These are phyloP conservation scores for Clarias fuscus DNA, from an alignment of 2,797 vertebrate genomes.

Conservation along the genomic window DNA sequence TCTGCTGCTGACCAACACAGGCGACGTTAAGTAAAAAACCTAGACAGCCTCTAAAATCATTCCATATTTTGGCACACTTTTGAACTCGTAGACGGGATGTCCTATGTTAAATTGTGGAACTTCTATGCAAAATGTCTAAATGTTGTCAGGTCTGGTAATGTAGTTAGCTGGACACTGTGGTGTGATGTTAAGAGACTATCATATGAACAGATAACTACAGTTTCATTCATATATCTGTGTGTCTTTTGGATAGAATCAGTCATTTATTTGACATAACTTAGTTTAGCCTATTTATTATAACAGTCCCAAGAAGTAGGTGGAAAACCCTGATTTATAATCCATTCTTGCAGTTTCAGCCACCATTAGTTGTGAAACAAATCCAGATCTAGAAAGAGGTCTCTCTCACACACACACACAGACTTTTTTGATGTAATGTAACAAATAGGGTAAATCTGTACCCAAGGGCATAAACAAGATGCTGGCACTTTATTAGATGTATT, in stretches of 20 bases:
- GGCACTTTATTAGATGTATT: conserved; percentile 20
- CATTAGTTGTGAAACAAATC: neutral
- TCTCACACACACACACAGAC: neutral
- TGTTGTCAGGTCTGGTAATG: neutral
- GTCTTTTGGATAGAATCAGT: neutral
- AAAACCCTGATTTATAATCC: neutral
- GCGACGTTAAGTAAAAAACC: neutral
- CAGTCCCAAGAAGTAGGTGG: neutral
- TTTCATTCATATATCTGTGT: neutral
- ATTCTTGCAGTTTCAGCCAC: neutral
- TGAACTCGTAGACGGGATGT: neutral
- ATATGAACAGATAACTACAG: neutral
- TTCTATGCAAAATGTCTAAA: neutral
- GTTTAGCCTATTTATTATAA: neutral
- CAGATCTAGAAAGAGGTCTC: neutral
- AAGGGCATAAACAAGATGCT: conserved; percentile 11
- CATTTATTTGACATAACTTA: neutral
- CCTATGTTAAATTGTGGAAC: neutral
- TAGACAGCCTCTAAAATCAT: neutral
- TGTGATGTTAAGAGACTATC: neutral
- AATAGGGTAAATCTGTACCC: conserved; percentile 10
- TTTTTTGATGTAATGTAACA: neutral
- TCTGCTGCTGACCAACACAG: neutral
- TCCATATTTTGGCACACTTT: neutral
- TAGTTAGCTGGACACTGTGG: neutral